Base-by-base conservation (phyloP, 2,797 vertebrate species). In the Coregonus ussuriensis region DNA sequence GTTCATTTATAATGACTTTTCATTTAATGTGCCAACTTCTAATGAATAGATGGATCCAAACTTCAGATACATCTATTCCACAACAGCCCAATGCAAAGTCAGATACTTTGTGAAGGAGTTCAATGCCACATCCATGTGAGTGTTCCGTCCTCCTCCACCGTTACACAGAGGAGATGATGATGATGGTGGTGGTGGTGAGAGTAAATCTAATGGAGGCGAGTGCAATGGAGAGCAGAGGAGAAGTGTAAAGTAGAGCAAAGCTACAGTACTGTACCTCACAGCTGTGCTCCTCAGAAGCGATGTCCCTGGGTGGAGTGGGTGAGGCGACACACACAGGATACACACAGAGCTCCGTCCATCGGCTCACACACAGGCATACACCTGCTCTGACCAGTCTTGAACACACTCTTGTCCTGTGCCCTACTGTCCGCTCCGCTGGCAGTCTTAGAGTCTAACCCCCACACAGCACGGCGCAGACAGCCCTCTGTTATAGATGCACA, bases 191-290 rank as follows among this genome's bases (percentile, higher is more conserved):
- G 25, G 29, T 18, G 31, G 15, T 16, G 66, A 35, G 86, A 87
- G 86, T 88, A 87, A 87, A 89, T 92, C 86, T 89, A 85, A 74
- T 52, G 81, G 80, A 88, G 88, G 84, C 82, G 71, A 88, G 88
- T 82, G 88, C 9, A 47, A 47, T 13, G 41, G 41, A 47, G 41
- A 47, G 41, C 41, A 91, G 88, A 88, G 82, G 85, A 88, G 80
- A 86, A 90, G 89, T 92, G 88, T 91, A 93, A 94, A 93, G 90
- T 92, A 89, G 92, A 92, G 90, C 92, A 92, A 86, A 89, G 89
- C 91, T 87, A 82, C 82, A 74, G 80, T 85, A 80, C 86, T 81
- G 84, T 84, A 87, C 86, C 88, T 89, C 87, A 82, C 78, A 75
- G 70, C 88, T 76, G 72, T 3, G 67, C 87, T 82, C 72, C 89